phyloP scores from a whole-genome alignment of 2,888 invertebrate genomes.

The Hirtodrosophila trivittata region DNA sequence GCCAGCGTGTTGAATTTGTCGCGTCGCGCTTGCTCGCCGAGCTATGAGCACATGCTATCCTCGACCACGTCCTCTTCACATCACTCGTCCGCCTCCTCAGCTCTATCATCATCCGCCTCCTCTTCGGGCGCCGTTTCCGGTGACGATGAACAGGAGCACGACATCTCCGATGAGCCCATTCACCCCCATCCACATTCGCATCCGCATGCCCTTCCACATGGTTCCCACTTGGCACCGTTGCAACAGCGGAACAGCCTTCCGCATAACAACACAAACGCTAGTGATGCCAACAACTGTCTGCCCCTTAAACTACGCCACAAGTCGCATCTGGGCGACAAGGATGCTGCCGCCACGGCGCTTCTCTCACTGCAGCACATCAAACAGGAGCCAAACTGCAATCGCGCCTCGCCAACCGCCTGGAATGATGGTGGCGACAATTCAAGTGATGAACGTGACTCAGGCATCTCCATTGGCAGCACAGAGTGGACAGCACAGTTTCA shows the following conservation, averaged over 20 bases:
- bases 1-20: conserved; percentile 89
- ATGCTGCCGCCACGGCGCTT: conserved; percentile 92
- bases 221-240: conserved; percentile 28
- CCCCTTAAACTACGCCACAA: conserved; percentile 96
- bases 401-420: conserved; percentile 90
- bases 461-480: conserved; percentile 89
- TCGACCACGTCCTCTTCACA: conserved; percentile 86
- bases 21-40: conserved; percentile 87
- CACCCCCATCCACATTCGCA: conserved; percentile 31
- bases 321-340: conserved; percentile 94
- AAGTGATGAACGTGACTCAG: conserved; percentile 95
- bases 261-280: conserved; percentile 56
- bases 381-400: conserved; percentile 91
- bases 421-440: conserved; percentile 91
- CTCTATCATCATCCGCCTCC: conserved; percentile 88
- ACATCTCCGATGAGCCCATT: conserved; percentile 79
- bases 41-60: conserved; percentile 89
- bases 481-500: conserved; percentile 83
- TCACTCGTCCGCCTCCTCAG: conserved; percentile 68
- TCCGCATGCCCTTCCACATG: conserved; percentile 19
- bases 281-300: conserved; percentile 90
- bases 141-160: conserved; percentile 84
- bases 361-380: conserved; percentile 94
- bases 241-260: conserved; percentile 59
- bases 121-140: conserved; percentile 85